Conservation (phyloP, 2,113 vertebrate species). For the Ondatra zibethicus region DNA sequence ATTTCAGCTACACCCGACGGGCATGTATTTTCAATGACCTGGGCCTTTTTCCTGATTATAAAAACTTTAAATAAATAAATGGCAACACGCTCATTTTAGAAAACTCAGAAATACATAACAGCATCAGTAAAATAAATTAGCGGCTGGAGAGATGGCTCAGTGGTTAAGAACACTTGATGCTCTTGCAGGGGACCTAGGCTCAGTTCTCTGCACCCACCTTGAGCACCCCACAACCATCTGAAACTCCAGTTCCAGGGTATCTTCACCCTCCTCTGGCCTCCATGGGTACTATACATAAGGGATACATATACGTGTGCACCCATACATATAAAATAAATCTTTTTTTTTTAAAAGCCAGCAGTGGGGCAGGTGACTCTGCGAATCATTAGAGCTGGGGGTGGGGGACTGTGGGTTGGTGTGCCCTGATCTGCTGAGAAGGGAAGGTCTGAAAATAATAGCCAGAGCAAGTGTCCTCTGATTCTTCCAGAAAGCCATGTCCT, state of each 20-base stretch:
- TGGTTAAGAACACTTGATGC: not conserved
- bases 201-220: not conserved
- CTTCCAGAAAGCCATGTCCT: constrained; percentile 93
- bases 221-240: not conserved
- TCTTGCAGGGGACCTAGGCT: no score
- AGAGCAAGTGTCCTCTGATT: not conserved
- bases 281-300: not conserved
- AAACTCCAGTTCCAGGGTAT: not conserved
- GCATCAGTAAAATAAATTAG: not conserved
- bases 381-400: not conserved
- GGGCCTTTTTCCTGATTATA: not conserved
- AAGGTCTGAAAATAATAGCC: not conserved
- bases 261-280: not conserved
- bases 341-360: not conserved
- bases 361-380: not conserved
- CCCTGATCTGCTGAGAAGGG: not conserved
- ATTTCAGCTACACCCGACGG: not conserved
- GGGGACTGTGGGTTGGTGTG: not conserved
- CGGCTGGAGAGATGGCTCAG: not conserved
- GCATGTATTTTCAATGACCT: not conserved
- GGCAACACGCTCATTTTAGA: not conserved
- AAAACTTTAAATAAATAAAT: not conserved
- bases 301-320: not conserved
- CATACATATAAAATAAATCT: not conserved
- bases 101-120: constrained; percentile 19